Percentiles rank a stretch among this genome's conserved stretches.
Evolutionary conservation across 2,888 invertebrate species (phyloP).

Genomic region (Catonia carolina): DNA sequence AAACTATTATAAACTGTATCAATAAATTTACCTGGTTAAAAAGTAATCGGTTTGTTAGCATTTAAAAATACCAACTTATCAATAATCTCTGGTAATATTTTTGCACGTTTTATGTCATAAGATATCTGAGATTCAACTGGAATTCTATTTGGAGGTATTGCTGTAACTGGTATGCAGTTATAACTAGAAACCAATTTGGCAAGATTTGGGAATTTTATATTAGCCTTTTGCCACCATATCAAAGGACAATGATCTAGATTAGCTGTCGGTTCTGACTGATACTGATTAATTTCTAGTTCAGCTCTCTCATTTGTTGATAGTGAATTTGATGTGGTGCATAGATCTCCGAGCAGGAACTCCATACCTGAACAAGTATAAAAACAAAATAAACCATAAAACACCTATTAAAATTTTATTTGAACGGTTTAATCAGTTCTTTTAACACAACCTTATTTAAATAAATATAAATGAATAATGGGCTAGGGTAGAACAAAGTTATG

Average conservation of each 20-base stretch:
- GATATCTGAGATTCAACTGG: constrained; percentile 41
- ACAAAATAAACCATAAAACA: not conserved
- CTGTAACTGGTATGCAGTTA: constrained; percentile 45
- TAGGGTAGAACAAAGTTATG: too few species aligned
- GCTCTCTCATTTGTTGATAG: constrained; percentile 44
- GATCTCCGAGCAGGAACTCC: constrained; percentile 43
- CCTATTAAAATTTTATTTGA: not conserved
- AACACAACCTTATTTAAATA: too few species aligned
- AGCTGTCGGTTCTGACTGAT: constrained; percentile 45
- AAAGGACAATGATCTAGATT: constrained; percentile 45
- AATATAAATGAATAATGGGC: too few species aligned
- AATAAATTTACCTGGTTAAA: too few species aligned
- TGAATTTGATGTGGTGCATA: constrained; percentile 40
- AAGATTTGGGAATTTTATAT: constrained; percentile 44
- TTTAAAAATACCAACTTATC: constrained; percentile 43
- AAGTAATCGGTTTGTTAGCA: constrained; percentile 8
- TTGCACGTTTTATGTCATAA: constrained; percentile 41
- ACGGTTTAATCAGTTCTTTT: too few species aligned
- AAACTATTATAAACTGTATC: too few species aligned
- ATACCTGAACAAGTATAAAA: constrained; percentile 39
- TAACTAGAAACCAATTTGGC: constrained; percentile 43
- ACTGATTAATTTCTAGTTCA: constrained; percentile 45
- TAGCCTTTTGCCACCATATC: constrained; percentile 42
- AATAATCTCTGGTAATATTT: constrained; percentile 41
- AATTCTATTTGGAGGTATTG: constrained; percentile 42